These are phyloP conservation scores for Terrapene triunguis DNA, from an alignment of 2,113 vertebrate genomes.

Conservation along the genomic window DNA sequence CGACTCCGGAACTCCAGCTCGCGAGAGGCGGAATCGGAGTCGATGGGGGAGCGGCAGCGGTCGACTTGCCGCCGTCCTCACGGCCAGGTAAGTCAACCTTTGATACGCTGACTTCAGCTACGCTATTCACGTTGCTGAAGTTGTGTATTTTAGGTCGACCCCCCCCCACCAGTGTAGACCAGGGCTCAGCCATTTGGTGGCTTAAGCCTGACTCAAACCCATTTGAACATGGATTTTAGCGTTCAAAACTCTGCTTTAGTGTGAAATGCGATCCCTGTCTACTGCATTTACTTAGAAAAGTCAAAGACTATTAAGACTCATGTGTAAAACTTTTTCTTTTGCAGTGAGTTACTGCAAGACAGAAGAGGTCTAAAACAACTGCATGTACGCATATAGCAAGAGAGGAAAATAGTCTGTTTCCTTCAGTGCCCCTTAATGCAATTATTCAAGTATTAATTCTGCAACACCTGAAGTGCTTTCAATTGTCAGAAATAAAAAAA, in stretches of 20 bases:
- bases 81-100: no score
- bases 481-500: not conserved
- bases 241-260: not conserved
- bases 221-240: not conserved
- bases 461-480: not conserved
- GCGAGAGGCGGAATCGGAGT: no score
- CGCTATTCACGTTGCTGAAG: no score
- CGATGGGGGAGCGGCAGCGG: no score
- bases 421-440: not conserved
- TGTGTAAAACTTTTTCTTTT: not conserved
- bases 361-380: not conserved
- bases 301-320: not conserved
- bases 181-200: not conserved
- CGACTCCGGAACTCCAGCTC: no score
- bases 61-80: no score
- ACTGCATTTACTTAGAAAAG: not conserved
- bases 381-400: accelerated
- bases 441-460: not conserved
- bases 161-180: no score
- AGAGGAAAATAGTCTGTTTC: not conserved
- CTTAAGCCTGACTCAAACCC: not conserved
- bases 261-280: not conserved
- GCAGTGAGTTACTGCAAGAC: not conserved
- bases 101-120: no score
- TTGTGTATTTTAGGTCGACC: no score